Base-by-base conservation (phyloP, 1,140 invertebrate species). In the Globodera ellingtonae region DNA sequence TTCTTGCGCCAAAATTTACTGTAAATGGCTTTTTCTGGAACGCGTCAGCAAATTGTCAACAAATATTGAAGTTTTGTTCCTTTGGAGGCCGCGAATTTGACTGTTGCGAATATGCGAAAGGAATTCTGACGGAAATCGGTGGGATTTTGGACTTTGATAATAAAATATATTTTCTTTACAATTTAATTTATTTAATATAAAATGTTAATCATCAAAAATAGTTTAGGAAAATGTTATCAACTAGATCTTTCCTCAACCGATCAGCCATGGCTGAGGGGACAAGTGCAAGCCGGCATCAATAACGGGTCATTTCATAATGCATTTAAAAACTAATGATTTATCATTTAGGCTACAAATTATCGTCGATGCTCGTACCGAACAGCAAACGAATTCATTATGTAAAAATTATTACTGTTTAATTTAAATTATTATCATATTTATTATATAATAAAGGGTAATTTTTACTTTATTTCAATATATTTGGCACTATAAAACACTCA, bases 241-340 rank as follows among this genome's bases (percentile, higher is more conserved):
- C 21, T 86, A 9, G 74, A 79, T 35, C 48, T 87, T 21, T 71
- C 74, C 44, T 47, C 79, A 50, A 47, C 84, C 6, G 79, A 84
- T 72, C 79, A 87, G 69, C 44, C 62, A 6, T 87, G 86, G 83
- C 48, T 87, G 65, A 85, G 81, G 35, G 59, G 79, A 35, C 86
- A 87, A 71, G 79, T 80, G 48, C 86, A 88, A 56, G 65, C 84
- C 44, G 87, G 87, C 71, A 86, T 89, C 48, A 88, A 88, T 77
- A 88, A 88, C 79, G 86, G 85, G 82, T 85, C 8, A 13, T 5
- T n/a, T 3, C 5, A 13, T 82, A 9, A 8, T 52, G 18, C n/a
- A 46, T 48, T 21, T 5, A 24, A 56, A 4, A n/a, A 75, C 24
- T 6, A 82, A 2, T 21, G 74, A 21, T 62, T 70, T 48, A 46